Conservation (phyloP, 2,113 vertebrate species). For the Atrichornis clamosus region DNA sequence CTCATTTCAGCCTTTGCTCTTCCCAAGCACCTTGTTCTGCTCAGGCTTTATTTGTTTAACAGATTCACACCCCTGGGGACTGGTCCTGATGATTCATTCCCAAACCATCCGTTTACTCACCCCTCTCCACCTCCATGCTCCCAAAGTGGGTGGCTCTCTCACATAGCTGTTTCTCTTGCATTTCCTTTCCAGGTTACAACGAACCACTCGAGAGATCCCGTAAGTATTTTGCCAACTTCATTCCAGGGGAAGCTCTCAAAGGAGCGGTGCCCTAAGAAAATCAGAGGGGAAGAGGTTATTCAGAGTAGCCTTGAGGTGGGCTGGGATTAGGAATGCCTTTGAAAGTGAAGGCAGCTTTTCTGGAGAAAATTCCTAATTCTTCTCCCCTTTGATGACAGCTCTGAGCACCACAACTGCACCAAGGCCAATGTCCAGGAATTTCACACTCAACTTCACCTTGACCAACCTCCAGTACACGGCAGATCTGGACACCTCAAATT, state of each 20-base stretch:
- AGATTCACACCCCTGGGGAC: neutral
- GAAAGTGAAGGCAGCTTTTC: neutral
- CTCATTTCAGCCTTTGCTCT: neutral
- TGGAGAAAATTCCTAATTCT: neutral
- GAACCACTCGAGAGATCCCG: neutral
- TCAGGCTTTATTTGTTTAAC: neutral
- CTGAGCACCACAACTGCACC: neutral
- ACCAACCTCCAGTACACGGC: neutral
- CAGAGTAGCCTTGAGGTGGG: neutral
- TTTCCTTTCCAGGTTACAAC: conserved; percentile 40
- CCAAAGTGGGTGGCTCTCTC: neutral
- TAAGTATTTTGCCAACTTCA: neutral
- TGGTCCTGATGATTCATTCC: conserved; percentile 27
- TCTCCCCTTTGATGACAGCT: neutral
- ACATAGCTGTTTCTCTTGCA: neutral
- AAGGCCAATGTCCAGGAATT: neutral
- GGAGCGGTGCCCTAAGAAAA: neutral
- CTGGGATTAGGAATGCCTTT: neutral
- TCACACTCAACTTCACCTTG: conserved; percentile 58
- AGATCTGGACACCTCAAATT: neutral
- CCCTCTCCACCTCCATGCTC: neutral
- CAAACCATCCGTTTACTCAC: neutral
- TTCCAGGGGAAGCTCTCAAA: neutral
- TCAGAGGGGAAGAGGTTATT: neutral
- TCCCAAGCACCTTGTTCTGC: neutral